These are phyloP conservation scores for Coranthus polyacanthus DNA, from an alignment of 2,797 vertebrate genomes.

Conservation along the genomic window DNA sequence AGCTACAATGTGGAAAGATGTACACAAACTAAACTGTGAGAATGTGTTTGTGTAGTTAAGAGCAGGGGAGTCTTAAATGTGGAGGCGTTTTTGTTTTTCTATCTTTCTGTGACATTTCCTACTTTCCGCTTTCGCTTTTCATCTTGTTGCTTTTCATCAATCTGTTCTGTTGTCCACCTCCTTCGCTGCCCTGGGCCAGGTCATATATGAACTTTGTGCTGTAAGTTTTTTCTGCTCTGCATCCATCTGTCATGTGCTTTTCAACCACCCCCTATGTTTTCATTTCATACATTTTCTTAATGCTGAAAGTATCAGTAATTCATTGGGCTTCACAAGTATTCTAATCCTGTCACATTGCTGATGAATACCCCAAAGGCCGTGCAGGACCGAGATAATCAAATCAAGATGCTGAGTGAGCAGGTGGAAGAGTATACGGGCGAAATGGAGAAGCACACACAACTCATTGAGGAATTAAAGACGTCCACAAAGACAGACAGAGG, in stretches of 20 bases:
- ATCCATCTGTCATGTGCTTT: constrained; percentile 17
- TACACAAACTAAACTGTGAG: neutral
- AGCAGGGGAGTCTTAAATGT: neutral
- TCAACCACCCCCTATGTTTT: constrained; percentile 23
- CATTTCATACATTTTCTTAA: constrained; percentile 24
- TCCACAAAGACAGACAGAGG: constrained; percentile 89
- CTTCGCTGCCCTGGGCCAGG: constrained; percentile 75
- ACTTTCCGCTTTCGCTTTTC: constrained; percentile 37
- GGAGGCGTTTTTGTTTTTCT: neutral
- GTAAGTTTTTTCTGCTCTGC: constrained; percentile 80
- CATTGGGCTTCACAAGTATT: neutral
- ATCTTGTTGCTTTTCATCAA: constrained; percentile 44
- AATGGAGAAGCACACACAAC: constrained; percentile 90
- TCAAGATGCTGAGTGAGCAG: constrained; percentile 92
- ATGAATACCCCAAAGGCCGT: constrained; percentile 83
- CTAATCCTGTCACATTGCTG: constrained; percentile 27
- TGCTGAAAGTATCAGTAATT: neutral
- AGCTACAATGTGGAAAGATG: neutral
- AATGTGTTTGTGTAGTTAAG: constrained; percentile 2
- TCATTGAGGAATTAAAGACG: constrained; percentile 91
- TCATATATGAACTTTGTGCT: constrained; percentile 86
- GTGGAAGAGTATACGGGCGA: constrained; percentile 93
- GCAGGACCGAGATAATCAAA: constrained; percentile 93
- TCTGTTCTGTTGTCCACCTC: constrained; percentile 45
- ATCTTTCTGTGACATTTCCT: constrained; percentile 29